phyloP scores from a whole-genome alignment of 2,888 invertebrate species.

The Diachrysia chrysitis region DNA sequence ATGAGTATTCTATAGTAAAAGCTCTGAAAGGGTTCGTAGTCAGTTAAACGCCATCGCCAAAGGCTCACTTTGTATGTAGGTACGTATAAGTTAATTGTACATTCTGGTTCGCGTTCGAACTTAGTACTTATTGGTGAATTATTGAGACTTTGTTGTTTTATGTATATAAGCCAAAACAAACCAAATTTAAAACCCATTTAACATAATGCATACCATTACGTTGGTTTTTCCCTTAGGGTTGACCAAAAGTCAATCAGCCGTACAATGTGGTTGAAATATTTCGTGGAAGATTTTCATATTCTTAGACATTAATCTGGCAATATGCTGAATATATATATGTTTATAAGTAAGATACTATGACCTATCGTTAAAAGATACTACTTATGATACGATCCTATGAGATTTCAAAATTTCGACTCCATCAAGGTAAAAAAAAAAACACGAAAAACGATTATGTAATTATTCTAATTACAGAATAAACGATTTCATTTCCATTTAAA shows the following conservation, averaged over 20 bases:
- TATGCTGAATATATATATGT: no score
- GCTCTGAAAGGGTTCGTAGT: background rate
- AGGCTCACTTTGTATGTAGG: background rate
- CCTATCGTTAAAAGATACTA: no score
- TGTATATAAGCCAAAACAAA: no score
- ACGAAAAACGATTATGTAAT: no score
- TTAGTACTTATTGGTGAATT: background rate
- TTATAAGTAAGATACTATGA: no score
- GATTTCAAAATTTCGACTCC: no score
- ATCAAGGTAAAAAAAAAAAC: no score
- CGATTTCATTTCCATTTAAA: no score
- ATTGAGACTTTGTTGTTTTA: background rate
- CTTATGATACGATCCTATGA: no score
- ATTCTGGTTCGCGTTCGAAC: background rate
- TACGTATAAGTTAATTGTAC: background rate
- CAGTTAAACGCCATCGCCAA: background rate
- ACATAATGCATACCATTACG: background rate
- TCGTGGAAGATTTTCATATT: background rate
- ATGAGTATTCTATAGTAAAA: slow-evolving; percentile 1
- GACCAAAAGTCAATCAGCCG: background rate
- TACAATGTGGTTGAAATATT: background rate
- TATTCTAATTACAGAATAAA: no score
- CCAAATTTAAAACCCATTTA: no score
- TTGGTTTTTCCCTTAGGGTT: background rate
- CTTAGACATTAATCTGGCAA: no score